A percentile compares a stretch with the other conserved stretches of the same genome.
Evolutionary conservation across 2,888 invertebrate genomes (phyloP).

Genomic region (Amphipoea lucens): DNA sequence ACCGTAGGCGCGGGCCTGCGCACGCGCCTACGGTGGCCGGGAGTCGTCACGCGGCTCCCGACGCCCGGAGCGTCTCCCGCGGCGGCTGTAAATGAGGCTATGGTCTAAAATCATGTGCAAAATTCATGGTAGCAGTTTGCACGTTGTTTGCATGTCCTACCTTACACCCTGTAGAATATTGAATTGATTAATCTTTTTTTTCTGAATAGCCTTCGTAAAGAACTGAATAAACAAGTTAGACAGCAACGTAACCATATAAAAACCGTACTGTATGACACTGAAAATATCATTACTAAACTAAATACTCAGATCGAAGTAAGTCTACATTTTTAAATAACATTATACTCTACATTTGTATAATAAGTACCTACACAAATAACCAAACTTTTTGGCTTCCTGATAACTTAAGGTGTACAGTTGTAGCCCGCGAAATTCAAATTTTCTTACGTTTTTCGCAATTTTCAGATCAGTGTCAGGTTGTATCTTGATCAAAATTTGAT

Average conservation of each 20-base stretch:
- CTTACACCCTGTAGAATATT: not conserved
- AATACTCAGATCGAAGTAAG: conserved; percentile 78
- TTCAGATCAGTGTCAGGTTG: no score
- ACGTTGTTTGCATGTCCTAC: not conserved
- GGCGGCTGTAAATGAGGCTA: no score
- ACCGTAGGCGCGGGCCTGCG: no score
- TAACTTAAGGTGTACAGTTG: no score
- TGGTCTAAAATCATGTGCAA: not conserved
- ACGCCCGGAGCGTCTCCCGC: no score
- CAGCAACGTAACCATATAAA: conserved; percentile 80
- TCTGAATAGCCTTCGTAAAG: conserved; percentile 72
- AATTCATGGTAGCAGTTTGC: not conserved
- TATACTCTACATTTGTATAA: conserved; percentile 2
- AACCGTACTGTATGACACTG: conserved; percentile 77
- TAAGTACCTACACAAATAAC: not conserved
- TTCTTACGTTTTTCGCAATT: no score
- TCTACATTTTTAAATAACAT: not conserved
- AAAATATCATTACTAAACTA: conserved; percentile 74
- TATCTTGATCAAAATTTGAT: no score
- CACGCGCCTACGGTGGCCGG: no score
- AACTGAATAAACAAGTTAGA: conserved; percentile 77
- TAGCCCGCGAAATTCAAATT: no score
- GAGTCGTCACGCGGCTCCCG: no score
- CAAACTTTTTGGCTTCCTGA: not conserved
- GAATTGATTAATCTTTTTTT: not conserved